Evolutionary conservation across 2,797 vertebrate species (phyloP), one percentile per base, ranked within the genome.

Genomic region (Limosa lapponica): DNA sequence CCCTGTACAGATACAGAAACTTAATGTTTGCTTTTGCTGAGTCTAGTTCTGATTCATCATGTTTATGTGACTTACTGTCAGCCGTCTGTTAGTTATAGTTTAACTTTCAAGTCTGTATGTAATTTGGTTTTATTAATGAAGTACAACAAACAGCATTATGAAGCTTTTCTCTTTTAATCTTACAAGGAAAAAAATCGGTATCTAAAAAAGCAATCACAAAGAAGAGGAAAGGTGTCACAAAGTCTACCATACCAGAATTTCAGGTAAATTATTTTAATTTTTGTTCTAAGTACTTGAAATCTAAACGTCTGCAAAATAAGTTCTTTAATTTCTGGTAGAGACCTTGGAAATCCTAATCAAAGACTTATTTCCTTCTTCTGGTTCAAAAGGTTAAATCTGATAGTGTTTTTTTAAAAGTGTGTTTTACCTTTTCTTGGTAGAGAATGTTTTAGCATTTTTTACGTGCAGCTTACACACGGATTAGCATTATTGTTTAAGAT

Each of bases 171-270:
- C 93, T 98, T 97, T 98, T 97, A 97, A 98, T 97, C 65, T 98
- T 98, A 75, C 88, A 98, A 99, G 99, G 98, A 95, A 99, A 98
- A 98, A 99, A 98, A 95, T 93, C 98, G 48, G 89, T 99, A 83
- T 98, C 98, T 96, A 98, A 98, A 98, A 98, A 98, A 97, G 87
- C 97, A 93, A 91, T 97, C 62, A 97, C 97, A 95, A 99, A 98
- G 98, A 98, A 98, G 97, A 98, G 96, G 88, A 98, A 98, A 97
- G 96, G 98, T 93, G 88, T 97, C 95, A 96, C 94, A 89, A 98
- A 98, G 83, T 95, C 98, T 81, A 51, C 97, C 91, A 97, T 98
- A 91, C 99, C 99, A 94, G 98, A 98, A 94, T 99, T 99, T 98
- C 99, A 99, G 99, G 99, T 99, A 99, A 98, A 95, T 93, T 72